Evolutionary conservation across 2,888 invertebrate species (phyloP), one percentile per base, ranked within the genome.

Genomic region (Gandaritis pyraliata): DNA sequence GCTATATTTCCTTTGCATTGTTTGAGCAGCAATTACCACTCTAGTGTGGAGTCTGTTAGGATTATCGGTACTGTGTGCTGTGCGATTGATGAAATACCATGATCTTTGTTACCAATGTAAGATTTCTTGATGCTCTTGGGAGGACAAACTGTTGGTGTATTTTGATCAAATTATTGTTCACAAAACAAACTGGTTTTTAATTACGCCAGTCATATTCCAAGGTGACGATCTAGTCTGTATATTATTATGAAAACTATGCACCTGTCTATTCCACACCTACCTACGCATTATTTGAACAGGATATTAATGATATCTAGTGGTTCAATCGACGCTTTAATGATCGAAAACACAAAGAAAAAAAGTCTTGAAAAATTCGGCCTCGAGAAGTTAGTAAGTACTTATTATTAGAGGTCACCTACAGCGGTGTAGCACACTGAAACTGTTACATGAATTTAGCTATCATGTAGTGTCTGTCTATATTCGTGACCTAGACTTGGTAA

Each of bases 121-220:
- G 41, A 16, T 41, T 16, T 16, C 16, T 41, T 16, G n/a, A 30
- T 58, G 15, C 13, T 6, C 16, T 39, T 23, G 48, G 13, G 43
- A 57, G 57, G 36, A 33, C 36, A 36, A 15, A 45, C 36, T 43
- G 13, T 45, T 57, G 5, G 6, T n/a, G 11, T 52, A 33, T 39
- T 43, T 38, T 52, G 23, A 41, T 23, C 30, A 16, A 51, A 15
- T 45, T 23, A 63, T 45, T 30, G 30, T 55, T 51, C 36, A 41
- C 39, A 57, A 52, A 57, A 59, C 38, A 49, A 64, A 66, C 57
- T 65, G 41, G 63, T 61, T 29, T 48, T 54, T 58, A 67, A 64
- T 55, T 46, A 65, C 52, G 64, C 67, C 71, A 64, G 58, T 71
- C 67, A 65, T 67, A 67, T 69, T 71, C 66, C 71, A 69, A 71